These are phyloP conservation scores for Deilephila elpenor DNA, from an alignment of 2,888 invertebrate species.

Conservation along the genomic window DNA sequence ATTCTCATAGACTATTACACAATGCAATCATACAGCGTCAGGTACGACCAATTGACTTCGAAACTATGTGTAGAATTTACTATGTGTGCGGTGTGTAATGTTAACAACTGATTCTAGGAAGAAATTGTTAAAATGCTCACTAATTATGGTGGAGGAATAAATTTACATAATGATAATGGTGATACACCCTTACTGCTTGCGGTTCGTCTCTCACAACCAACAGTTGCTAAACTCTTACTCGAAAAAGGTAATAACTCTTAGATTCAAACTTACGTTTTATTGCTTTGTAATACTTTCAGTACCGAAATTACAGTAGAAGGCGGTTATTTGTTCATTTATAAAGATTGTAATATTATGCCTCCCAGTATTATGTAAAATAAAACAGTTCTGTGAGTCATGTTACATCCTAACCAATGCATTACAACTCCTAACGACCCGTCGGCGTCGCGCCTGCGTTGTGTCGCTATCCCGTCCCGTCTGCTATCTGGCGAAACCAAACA, in stretches of 20 bases:
- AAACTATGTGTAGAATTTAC: conserved; percentile 1
- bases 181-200: conserved; percentile 89
- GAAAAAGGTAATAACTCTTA: conserved; percentile 74
- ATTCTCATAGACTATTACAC: conserved; percentile 88
- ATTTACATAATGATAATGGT: conserved; percentile 87
- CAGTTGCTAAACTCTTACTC: conserved; percentile 81
- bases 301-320: too few relatives aligned
- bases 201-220: conserved; percentile 73
- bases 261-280: too few relatives aligned
- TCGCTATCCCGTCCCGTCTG: too few relatives aligned
- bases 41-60: conserved; percentile 46
- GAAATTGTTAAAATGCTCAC: conserved; percentile 84
- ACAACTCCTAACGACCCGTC: too few relatives aligned
- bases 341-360: too few relatives aligned
- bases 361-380: too few relatives aligned
- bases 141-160: conserved; percentile 83
- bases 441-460: too few relatives aligned
- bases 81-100: not conserved
- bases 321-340: too few relatives aligned
- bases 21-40: conserved; percentile 87
- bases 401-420: too few relatives aligned
- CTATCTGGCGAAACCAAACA: too few relatives aligned
- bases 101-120: conserved; percentile 55
- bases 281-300: too few relatives aligned
- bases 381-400: too few relatives aligned